phyloP scores from a whole-genome alignment of 2,113 vertebrate genomes.

The Tylochromis polylepis region DNA sequence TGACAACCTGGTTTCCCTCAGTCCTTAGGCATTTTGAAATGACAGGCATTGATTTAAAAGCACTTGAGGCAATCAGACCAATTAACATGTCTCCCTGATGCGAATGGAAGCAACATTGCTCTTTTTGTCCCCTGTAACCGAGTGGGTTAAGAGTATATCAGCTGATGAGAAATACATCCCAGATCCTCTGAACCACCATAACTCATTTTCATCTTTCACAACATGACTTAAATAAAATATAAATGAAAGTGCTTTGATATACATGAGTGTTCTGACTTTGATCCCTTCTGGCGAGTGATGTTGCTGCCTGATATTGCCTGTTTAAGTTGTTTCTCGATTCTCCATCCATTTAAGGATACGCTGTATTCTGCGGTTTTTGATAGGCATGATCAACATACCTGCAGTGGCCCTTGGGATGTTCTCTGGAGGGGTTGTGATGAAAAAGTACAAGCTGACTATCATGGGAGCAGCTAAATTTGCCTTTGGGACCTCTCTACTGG shows the following conservation, averaged over 20 bases:
- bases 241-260: constrained; percentile 24
- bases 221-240: constrained; percentile 34
- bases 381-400: constrained; percentile 90
- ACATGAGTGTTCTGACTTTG: constrained; percentile 27
- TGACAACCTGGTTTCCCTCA: not conserved
- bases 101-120: not conserved
- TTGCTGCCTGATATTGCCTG: not conserved
- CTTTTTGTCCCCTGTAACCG: not conserved
- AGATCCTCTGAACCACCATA: constrained; percentile 13
- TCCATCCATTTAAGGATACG: not conserved
- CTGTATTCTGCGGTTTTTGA: constrained; percentile 9
- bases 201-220: not conserved
- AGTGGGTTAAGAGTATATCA: not conserved
- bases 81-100: not conserved
- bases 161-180: not conserved
- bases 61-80: not conserved
- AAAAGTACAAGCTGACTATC: constrained; percentile 80
- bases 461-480: constrained; percentile 84
- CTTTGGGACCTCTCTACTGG: constrained; percentile 80
- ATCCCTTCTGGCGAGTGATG: not conserved
- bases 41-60: not conserved
- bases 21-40: not conserved
- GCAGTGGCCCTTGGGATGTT: constrained; percentile 92
- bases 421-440: constrained; percentile 87
- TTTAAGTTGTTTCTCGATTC: not conserved